Percentiles rank a stretch among this genome's conserved stretches.
Evolutionary conservation across 2,888 invertebrate species (phyloP).

Genomic region (Pecten maximus): DNA sequence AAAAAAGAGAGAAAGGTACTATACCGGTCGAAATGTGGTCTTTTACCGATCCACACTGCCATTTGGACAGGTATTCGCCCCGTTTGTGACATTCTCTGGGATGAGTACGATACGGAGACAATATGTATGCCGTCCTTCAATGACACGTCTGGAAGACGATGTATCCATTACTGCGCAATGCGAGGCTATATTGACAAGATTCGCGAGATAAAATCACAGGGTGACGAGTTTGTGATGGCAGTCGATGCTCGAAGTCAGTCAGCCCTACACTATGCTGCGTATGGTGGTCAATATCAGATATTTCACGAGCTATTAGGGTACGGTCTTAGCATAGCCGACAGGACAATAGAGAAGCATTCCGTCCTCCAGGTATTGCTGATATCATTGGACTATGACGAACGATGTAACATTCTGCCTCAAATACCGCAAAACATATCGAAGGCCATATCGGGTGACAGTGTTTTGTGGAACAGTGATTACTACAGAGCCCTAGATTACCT

Average conservation of each 20-base stretch:
- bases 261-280: neutral
- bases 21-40: neutral
- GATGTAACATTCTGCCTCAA: neutral
- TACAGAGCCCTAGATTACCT: neutral
- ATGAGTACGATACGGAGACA: neutral
- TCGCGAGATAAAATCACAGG: neutral
- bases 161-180: neutral
- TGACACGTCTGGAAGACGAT: neutral
- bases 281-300: neutral
- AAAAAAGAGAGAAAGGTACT: neutral
- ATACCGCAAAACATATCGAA: neutral
- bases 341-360: neutral
- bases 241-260: neutral
- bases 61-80: neutral
- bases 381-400: neutral
- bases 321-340: neutral
- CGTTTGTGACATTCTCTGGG: neutral
- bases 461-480: neutral
- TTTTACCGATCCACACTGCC: neutral
- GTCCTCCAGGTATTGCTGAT: neutral
- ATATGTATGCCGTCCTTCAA: neutral
- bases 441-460: neutral
- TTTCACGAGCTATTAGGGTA: neutral
- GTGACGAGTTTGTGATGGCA: neutral
- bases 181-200: neutral